Base-by-base conservation (phyloP, 2,113 vertebrate genomes). In the Rhea pennata region DNA sequence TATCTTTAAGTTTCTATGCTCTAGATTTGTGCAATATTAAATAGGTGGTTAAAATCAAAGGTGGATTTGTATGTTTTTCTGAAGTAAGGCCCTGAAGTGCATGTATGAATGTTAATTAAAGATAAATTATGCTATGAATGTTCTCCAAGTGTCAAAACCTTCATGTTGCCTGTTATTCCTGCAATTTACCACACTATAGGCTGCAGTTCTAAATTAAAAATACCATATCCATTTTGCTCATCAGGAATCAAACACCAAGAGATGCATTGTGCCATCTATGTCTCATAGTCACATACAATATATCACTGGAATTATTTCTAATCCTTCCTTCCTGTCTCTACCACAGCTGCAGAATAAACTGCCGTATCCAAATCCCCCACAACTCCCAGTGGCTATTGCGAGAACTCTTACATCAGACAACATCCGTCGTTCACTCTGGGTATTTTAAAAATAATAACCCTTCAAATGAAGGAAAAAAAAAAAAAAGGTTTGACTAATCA, bases 281-380 rank as follows among this genome's bases (percentile, higher is more conserved):
- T 96, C 77, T 87, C 58, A 69, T 42, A 82, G 73, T 83, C 87
- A 72, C 87, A 79, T 71, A 26, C 13, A 48, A 70, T 42, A 48
- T 46, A 70, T 73, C 84, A 93, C 40, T 94, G 92, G 88, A 96
- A 84, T 91, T 96, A 65, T 93, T 87, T 77, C 87, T 58, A 53
- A 84, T 86, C 86, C 58, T 96, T 96, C 92, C 79, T 94, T 77
- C 90, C 65, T 40, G 71, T 95, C 39, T 69, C 67, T 87, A 8
- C 21, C 48, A 39, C 67, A 56, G 91, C 2, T 94, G 74, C 79
- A 93, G 94, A 96, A 97, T 75, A 84, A 96, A 96, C 93, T 93
- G 92, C 83, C 95, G 93, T 96, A 94, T 59, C 96, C 93, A 53
- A 16, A 70, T 96, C 93, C 91, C 88, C 66, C 92, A 71, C 27